Evolutionary conservation across 2,888 invertebrate genomes (phyloP).

Genomic region (Dysmachus trigonus): DNA sequence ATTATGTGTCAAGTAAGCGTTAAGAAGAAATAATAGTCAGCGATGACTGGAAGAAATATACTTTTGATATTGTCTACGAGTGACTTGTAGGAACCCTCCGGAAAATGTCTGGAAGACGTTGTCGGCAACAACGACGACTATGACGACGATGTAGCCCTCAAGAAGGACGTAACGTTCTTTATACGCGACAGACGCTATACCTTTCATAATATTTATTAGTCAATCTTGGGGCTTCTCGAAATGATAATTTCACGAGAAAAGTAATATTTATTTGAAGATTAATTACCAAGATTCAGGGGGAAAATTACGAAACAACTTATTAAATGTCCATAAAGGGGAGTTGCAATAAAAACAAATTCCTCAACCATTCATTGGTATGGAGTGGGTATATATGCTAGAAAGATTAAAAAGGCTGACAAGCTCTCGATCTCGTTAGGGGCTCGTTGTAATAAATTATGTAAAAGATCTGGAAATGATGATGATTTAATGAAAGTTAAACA

Average conservation of each 20-base stretch:
- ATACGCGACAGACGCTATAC: not conserved
- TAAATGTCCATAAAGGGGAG: not conserved
- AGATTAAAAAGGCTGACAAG: not conserved
- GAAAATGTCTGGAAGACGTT: not conserved
- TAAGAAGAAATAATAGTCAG: not conserved
- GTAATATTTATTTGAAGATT: not conserved
- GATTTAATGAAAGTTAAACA: constrained; percentile 1
- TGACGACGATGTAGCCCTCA: not conserved
- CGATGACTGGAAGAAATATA: not conserved
- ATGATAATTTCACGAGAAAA: not conserved
- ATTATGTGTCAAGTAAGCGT: not conserved
- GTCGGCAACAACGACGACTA: not conserved
- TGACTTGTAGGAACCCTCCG: not conserved
- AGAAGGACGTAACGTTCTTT: not conserved
- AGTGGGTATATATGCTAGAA: not conserved
- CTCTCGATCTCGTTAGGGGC: not conserved
- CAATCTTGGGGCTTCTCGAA: not conserved
- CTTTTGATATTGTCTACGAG: not conserved
- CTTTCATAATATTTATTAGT: not conserved
- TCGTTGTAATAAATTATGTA: not conserved
- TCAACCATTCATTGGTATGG: not conserved
- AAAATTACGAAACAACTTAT: not conserved
- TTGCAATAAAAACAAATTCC: not conserved
- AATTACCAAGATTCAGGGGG: not conserved
- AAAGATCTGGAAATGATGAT: not conserved